Base-by-base conservation (phyloP, 2,888 invertebrate genomes). In the Nysson spinosus region DNA sequence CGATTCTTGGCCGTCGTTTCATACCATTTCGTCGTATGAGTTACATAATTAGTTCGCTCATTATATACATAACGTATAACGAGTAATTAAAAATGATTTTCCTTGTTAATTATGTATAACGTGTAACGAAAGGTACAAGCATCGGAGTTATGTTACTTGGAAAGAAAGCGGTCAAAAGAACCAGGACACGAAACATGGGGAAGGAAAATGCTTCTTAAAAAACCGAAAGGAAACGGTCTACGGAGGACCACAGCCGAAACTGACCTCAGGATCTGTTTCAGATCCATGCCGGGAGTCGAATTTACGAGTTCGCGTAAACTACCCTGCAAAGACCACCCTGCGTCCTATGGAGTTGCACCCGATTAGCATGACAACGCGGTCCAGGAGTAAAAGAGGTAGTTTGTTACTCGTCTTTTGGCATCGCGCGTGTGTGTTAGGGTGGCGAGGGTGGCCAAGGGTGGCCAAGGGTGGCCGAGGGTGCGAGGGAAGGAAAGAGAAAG, bases 331-430 rank as follows among this genome's bases (percentile, higher is more conserved):
- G 63, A 67, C 61, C 54, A 57, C 51, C 73, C 17, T 43, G 51
- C 52, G 61, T 55, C 54, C 68, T 58, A 54, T 63, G 50, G 79
- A 74, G 75, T 79, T 81, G 82, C 80, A 82, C 78, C 74, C 83
- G 85, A 86, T 86, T 86, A 86, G 86, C 86, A 86, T 86, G 84
- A 84, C 82, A 80, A 83, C 74, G 74, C 75, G 37, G 44, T 39
- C 58, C 58, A 52, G 61, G 56, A 62, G 72, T n/a, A n/a, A n/a
- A n/a, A n/a, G n/a, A n/a, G n/a, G n/a, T 68, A 67, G 65, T 68
- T 64, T 67, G 62, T 70, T 64, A 63, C 62, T 49, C 28, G 46
- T 34, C 44, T 37, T 46, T 50, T n/a, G 43, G 24, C 43, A 32
- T 40, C 37, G 56, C 50, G 42, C 34, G 50, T 17, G 61, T 26